Base-by-base conservation (phyloP, 2,113 vertebrate genomes). In the Rhinoderma darwinii region DNA sequence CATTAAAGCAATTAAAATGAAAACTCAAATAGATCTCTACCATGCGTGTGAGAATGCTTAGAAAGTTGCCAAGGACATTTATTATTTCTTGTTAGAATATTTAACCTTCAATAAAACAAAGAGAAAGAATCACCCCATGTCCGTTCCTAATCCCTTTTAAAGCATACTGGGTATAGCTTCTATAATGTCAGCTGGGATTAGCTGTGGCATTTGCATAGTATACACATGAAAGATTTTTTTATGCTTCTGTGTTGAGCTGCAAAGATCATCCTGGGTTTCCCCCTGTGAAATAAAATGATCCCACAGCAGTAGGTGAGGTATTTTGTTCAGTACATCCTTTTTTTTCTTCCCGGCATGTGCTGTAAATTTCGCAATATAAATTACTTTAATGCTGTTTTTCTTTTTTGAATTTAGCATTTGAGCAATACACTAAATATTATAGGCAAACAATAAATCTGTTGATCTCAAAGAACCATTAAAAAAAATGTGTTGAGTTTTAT, bases 181-280 rank as follows among this genome's bases (percentile, higher is more conserved):
- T 74, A 84, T 56, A 54, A 74, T 84, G 82, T 73, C 82, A 84
- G 44, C 82, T 59, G 56, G 70, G 70, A 84, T 84, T 70, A 84
- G 68, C 43, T 25, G 50, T 61, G 83, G 41, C 83, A 84, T 83
- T 83, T 70, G 30, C 43, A 83, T 84, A 73, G 66, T n/a, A 56
- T n/a, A 74, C 70, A 51, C 82, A 84, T 84, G 82, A 73, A 30
- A 51, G 47, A 73, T 41, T 84, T 30, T n/a, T 70, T 32, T 74
- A 25, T 9, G 6, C 47, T 27, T 32, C 47, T 72, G 35, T 39
- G 22, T 74, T 43, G 11, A 72, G 32, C 17, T 25, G 27, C 12
- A 84, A 54, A 74, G 32, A 41, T 74, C 63, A 74, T 54, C 20
- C 44, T 56, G 14, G 43, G 39, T 84, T 18, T 84, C 82, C 44